Base-by-base conservation (phyloP, 2,888 invertebrate species). In the Horisme vitalbata region DNA sequence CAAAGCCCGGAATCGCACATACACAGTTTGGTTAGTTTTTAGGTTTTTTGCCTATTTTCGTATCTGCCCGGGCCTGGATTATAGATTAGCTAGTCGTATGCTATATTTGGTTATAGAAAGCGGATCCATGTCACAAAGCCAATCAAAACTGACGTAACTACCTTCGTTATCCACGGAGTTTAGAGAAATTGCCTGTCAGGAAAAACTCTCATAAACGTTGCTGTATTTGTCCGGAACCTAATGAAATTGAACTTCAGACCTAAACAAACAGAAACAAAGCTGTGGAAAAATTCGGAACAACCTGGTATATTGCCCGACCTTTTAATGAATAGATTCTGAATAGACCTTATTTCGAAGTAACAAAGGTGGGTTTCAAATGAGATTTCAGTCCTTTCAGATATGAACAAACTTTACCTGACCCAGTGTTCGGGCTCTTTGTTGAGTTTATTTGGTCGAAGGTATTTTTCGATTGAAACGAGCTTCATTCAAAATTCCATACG, bases 211-310 rank as follows among this genome's bases (percentile, higher is more conserved):
- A 33, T 37, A 43, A 34, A 27, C 27, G 32, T 24, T 18, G 24
- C 26, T 20, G 35, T 52, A 45, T 52, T 44, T 45, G 45, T 32
- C 21, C 45, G 20, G 24, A 39, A 45, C 41, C 49, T 55, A 53
- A 51, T 60, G 63, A 65, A 67, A 66, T 68, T 71, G 71, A 75
- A 77, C 71, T 70, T 61, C 63, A 54, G 74, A 78, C 81, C 81
- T 81, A 76, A 80, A 71, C 71, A 77, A 82, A 81, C 75, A 72
- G 47, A 65, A 70, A 68, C 71, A 74, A 64, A 66, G 53, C 61
- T 34, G 37, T 39, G 43, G 49, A 57, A 59, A 60, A 59, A 57
- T 54, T 39, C 34, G 32, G 62, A 67, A 63, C 65, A 68, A 44
- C 44, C 33, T 43, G 43, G 24, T 43, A 34, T 38, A 46, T 32